phyloP scores from a whole-genome alignment of 2,888 invertebrate species.

The Lasioglossum malachurum region DNA sequence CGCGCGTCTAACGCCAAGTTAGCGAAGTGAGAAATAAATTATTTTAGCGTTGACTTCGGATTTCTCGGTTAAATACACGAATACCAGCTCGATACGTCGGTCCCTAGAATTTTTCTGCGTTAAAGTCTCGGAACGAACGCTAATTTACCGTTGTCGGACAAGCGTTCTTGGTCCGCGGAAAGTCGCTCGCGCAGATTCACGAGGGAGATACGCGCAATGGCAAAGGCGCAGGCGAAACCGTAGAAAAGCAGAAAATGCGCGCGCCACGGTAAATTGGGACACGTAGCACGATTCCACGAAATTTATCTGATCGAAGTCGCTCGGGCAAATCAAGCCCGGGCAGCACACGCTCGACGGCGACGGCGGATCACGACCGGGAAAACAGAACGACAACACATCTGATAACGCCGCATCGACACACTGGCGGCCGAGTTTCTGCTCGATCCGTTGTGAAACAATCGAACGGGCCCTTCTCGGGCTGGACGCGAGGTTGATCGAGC shows the following conservation, averaged over 20 bases:
- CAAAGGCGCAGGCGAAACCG: conserved; percentile 21
- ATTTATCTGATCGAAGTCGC: conserved; percentile 65
- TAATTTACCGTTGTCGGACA: conserved; percentile 41
- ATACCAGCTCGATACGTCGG: neutral
- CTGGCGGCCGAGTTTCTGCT: conserved; percentile 36
- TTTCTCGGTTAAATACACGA: neutral
- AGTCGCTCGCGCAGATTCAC: conserved; percentile 31
- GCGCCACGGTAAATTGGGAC: conserved; percentile 61
- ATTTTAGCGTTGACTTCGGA: neutral
- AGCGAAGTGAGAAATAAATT: neutral
- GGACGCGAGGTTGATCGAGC: neutral
- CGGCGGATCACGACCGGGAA: conserved; percentile 53
- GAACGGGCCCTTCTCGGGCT: neutral
- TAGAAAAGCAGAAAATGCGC: conserved; percentile 59
- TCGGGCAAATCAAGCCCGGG: conserved; percentile 59
- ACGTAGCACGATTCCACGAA: conserved; percentile 63
- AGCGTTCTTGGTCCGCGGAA: conserved; percentile 14
- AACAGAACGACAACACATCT: conserved; percentile 65
- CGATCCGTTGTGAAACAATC: conserved; percentile 58
- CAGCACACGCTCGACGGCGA: conserved; percentile 29
- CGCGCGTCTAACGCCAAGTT: neutral
- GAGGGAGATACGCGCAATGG: conserved; percentile 41
- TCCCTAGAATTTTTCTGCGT: neutral
- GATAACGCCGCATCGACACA: conserved; percentile 58
- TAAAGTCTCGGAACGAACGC: neutral